Base-by-base conservation (phyloP, 2,113 vertebrate genomes). In the Tiliqua scincoides region DNA sequence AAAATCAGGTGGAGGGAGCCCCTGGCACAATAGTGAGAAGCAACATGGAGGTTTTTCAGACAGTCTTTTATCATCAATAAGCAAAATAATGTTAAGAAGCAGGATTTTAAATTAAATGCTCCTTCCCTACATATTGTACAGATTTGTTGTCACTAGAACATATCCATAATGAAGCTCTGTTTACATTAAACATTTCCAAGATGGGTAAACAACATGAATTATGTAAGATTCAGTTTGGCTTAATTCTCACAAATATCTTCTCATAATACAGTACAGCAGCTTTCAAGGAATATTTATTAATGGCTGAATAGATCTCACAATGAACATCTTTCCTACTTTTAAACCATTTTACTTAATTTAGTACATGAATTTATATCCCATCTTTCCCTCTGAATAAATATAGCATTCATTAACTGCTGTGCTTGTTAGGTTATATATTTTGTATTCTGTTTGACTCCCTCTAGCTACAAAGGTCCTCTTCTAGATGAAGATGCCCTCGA, bases 391-490 rank as follows among this genome's bases (percentile, higher is more conserved):
- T n/a, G n/a, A n/a, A n/a, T n/a, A n/a, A n/a, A n/a, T n/a, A n/a
- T n/a, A n/a, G n/a, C n/a, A n/a, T n/a, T 37, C 6, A 43, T 17
- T 35, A 23, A 71, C 62, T 72, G 27, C 35, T n/a, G 32, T 83
- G 43, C n/a, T 54, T 63, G 3, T 21, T 37, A 71, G 25, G 27
- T 54, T 15, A 14, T 65, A 11, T 27, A 43, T 77, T 4, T 15
- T 87, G 2, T 68, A 25, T 86, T 9, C 20, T 75, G 7, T 12
- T 65, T 89, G 6, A 83, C 52, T 84, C 48, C 48, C 92, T 23
- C n/a, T 62, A 99, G 98, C 70, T 99, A 99, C 88, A 95, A 93
- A 2, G 98, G 98, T 62, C 96, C 97, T 61, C 92, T 99, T 65
- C 87, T 97, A 93, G 97, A 98, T 78, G 98, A 99, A 83, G 94